Evolutionary conservation across 2,113 vertebrate genomes (phyloP).

Genomic region (Haliaeetus leucogaster): DNA sequence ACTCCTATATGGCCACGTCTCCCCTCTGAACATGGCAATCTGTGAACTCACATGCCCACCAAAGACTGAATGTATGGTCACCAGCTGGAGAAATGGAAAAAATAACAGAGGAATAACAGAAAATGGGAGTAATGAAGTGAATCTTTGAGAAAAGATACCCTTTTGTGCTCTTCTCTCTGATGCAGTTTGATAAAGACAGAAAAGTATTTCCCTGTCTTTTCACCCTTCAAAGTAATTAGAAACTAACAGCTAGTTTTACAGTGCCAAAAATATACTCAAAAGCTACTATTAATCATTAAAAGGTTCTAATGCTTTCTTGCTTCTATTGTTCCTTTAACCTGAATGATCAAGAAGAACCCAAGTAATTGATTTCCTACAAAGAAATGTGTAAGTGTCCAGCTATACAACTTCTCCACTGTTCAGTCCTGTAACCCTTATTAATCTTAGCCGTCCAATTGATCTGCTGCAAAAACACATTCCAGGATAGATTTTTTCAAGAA

Average conservation of each 20-base stretch:
- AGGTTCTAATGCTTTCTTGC: not conserved
- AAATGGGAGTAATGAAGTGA: slow-evolving; percentile 4
- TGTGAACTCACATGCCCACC: not conserved
- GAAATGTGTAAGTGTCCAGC: slow-evolving; percentile 11
- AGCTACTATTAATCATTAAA: slow-evolving; percentile 22
- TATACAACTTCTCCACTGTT: not conserved
- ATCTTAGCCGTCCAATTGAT: not conserved
- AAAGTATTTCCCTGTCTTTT: slow-evolving; percentile 8
- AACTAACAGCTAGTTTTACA: not conserved
- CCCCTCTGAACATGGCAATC: not conserved
- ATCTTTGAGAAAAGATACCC: not conserved
- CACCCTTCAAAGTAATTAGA: slow-evolving; percentile 18
- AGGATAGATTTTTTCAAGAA: not conserved
- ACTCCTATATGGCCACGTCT: not conserved
- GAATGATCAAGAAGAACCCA: slow-evolving; percentile 26
- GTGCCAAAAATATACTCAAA: slow-evolving; percentile 18
- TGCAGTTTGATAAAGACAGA: not conserved
- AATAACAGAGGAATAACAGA: not conserved
- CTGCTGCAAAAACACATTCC: not conserved
- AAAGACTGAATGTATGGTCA: not conserved
- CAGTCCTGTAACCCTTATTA: not conserved
- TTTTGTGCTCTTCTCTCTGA: not conserved
- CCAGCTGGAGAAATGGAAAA: not conserved
- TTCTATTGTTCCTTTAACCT: slow-evolving; percentile 25
- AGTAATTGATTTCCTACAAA: slow-evolving; percentile 39